Base-by-base conservation (phyloP, 2,797 vertebrate genomes). In the Esox lucius region DNA sequence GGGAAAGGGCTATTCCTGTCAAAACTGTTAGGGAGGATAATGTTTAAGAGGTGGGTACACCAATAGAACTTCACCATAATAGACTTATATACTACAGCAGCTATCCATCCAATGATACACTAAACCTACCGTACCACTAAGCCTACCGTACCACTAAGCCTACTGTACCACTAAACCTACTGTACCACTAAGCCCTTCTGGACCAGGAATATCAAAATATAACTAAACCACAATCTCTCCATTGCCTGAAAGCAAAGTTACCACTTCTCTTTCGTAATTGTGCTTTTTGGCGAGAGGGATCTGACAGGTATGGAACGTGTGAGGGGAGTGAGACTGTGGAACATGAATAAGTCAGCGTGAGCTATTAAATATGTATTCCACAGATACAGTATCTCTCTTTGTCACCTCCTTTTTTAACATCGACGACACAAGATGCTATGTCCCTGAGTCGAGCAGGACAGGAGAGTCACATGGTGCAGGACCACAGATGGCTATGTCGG, bases 1-100 rank as follows among this genome's bases (percentile, higher is more conserved):
- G 88, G 88, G 81, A 56, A 91, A 92, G 92, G 93, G 91, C 89
- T 93, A 89, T 77, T 78, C 70, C 91, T 95, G 94, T 95, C 94
- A 95, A 84, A 92, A 91, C 89, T 70, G 70, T 92, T 91, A 87
- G 76, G 77, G 81, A 82, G 81, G 75, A 82, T 78, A 17, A 87
- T 90, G 87, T 93, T 93, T 84, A 83, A 72, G 84, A 85, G 68
- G 90, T 90, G 90, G 77, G 85, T 59, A 11, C 70, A 81, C 88
- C 93, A 94, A 93, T 91, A 92, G 93, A 93, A 92, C 95, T 93
- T 93, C 80, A 94, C 95, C 94, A 94, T 86, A 83, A 91, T 89
- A 87, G 81, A 87, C 13, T 16, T n/a, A 6, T 24, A 61, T 24
- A 24, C 22, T 61, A 24, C 22, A 61, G 9, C 4, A 61, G n/a